phyloP scores from a whole-genome alignment of 2,888 invertebrate genomes.

The Lomographa bimaculata region DNA sequence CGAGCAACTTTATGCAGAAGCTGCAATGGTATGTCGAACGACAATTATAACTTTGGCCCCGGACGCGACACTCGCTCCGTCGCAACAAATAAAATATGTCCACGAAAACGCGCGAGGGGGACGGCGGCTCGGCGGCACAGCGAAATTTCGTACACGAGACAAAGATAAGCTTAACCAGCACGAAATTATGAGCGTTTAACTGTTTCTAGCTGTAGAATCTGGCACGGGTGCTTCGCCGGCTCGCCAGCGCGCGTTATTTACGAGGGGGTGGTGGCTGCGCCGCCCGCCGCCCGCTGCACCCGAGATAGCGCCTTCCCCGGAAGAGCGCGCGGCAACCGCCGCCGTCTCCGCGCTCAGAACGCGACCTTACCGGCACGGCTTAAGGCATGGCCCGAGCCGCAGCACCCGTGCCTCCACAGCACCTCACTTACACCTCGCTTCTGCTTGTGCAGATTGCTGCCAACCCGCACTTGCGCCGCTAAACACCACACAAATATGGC shows the following conservation, averaged over 20 bases:
- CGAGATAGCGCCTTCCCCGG: slow-evolving; percentile 81
- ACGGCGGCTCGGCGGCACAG: slow-evolving; percentile 49
- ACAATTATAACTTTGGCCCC: slow-evolving; percentile 81
- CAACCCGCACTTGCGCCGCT: slow-evolving; percentile 58
- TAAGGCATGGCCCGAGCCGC: slow-evolving; percentile 37
- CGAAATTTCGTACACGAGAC: slow-evolving; percentile 81
- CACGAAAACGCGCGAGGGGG: slow-evolving; percentile 75
- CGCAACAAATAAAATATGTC: slow-evolving; percentile 81
- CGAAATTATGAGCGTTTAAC: slow-evolving; percentile 84
- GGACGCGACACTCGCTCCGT: slow-evolving; percentile 70
- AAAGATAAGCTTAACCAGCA: slow-evolving; percentile 84
- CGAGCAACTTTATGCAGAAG: slow-evolving; percentile 74
- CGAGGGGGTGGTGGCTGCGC: slow-evolving; percentile 69
- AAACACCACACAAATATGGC: slow-evolving; percentile 62
- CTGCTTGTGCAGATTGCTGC: slow-evolving; percentile 75
- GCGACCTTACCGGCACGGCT: slow-evolving; percentile 41
- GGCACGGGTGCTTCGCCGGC: slow-evolving; percentile 83
- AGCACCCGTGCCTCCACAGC: slow-evolving; percentile 47
- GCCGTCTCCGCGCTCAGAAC: slow-evolving; percentile 40
- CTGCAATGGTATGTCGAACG: slow-evolving; percentile 79
- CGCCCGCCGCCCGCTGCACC: slow-evolving; percentile 63
- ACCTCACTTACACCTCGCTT: slow-evolving; percentile 67
- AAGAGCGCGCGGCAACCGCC: slow-evolving; percentile 60
- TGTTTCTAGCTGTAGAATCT: slow-evolving; percentile 84
- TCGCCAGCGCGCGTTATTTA: slow-evolving; percentile 83